Conservation (phyloP, 2,888 invertebrate genomes). For the Eurois occulta region DNA sequence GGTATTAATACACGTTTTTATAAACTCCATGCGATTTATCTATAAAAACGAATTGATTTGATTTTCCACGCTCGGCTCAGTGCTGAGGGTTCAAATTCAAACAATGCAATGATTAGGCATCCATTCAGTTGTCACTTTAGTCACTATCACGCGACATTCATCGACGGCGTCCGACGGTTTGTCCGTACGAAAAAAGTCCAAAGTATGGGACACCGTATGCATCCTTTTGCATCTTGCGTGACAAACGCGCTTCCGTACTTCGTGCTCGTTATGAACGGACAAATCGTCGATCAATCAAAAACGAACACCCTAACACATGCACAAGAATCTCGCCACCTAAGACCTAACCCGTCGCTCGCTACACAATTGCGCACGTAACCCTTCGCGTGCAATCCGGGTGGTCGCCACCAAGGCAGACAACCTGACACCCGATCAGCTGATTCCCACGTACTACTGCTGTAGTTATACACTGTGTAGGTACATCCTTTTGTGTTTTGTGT, state of each 20-base stretch:
- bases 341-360: conserved; percentile 1
- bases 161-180: background rate
- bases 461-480: background rate
- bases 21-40: background rate
- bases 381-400: background rate
- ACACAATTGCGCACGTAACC: conserved; percentile 1
- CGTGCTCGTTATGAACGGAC: background rate
- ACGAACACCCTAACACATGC: background rate
- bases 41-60: background rate
- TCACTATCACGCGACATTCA: background rate
- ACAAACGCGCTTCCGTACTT: background rate
- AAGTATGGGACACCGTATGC: background rate
- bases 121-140: too few species aligned
- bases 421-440: conserved; percentile 4
- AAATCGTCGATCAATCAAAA: background rate
- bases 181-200: background rate
- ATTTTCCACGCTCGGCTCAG: background rate
- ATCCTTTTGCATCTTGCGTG: background rate
- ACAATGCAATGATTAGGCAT: too few species aligned
- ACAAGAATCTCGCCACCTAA: conserved; percentile 1
- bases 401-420: background rate
- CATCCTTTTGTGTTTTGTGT: conserved; percentile 3
- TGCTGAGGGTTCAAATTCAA: background rate
- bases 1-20: background rate
- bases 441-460: background rate